These are phyloP conservation scores for Cryptops parisi DNA, from an alignment of 2,888 invertebrate species.

Conservation along the genomic window DNA sequence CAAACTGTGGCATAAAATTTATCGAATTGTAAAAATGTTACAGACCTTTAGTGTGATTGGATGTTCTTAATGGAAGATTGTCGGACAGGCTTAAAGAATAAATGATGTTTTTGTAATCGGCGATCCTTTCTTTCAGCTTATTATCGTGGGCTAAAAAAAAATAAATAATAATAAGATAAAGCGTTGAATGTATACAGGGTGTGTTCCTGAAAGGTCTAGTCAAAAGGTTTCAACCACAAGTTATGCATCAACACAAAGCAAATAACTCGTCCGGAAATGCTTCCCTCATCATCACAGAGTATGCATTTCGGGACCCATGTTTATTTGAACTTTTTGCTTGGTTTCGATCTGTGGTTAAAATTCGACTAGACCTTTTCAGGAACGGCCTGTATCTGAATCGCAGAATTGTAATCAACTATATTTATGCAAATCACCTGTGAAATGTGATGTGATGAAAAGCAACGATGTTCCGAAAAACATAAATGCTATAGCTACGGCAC, in stretches of 20 bases:
- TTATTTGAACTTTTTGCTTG: no score
- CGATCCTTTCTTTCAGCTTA: constrained; percentile 16
- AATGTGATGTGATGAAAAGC: constrained; percentile 86
- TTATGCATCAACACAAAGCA: no score
- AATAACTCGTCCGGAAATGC: no score
- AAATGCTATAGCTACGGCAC: constrained; percentile 84
- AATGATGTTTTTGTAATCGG: constrained; percentile 15
- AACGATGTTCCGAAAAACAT: constrained; percentile 89
- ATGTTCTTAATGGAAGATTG: constrained; percentile 55
- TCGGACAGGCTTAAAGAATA: constrained; percentile 58
- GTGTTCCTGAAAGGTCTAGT: no score
- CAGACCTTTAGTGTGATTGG: constrained; percentile 22
- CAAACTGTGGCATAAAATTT: neutral
- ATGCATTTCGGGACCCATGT: no score
- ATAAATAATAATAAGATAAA: constrained; percentile 1
- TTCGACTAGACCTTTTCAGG: no score
- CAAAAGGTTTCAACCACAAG: no score
- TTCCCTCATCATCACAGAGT: no score
- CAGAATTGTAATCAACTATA: no score
- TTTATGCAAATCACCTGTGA: constrained; percentile 55
- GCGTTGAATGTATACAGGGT: neutral
- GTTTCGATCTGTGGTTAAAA: no score
- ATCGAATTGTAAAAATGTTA: neutral
- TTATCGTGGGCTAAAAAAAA: constrained; percentile 14
- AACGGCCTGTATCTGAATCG: no score